Base-by-base conservation (phyloP, 2,797 vertebrate genomes). In the Prunella strophiata region DNA sequence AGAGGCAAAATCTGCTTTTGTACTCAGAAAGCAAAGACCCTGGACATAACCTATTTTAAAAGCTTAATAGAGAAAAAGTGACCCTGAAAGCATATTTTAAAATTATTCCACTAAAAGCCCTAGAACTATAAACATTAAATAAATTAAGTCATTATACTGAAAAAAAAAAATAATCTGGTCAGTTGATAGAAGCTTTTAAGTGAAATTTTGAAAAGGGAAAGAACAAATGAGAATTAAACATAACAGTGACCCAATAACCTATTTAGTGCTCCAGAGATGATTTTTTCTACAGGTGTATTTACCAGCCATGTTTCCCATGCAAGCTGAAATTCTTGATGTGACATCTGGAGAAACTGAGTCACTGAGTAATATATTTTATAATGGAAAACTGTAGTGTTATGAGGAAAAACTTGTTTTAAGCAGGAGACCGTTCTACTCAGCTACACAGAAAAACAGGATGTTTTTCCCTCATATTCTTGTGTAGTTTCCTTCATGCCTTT, bases 31-130 rank as follows among this genome's bases (percentile, higher is more conserved):
- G 77, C 70, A 92, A 81, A 89, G 36, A 92, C 40, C 58, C 22
- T 84, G 63, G 45, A 66, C 77, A 40, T 80, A 96, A 88, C 96
- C 90, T 92, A 34, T 95, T 96, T 95, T 80, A 96, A 96, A 95
- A 91, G 65, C 80, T 88, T 97, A 92, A 92, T 85, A 90, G 52
- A 90, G 47, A 61, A 7, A 23, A 95, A 87, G 29, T 94, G 77
- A 95, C 66, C 70, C 80, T 10, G 2, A 89, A 95, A 94, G 14
- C 43, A 55, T 88, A 83, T 86, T 82, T 92, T 76, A 40, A 82
- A 95, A 91, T 61, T 75, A 95, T 82, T 68, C 61, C 19, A 82
- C 51, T 95, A 87, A 96, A 94, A 94, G 36, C 82, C 59, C 94
- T 94, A 87, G 95, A 75, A 88, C 18, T 66, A 81, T 77, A 87